Percentiles rank a stretch among this genome's conserved stretches.
phyloP scores from a whole-genome alignment of 1,140 invertebrate species.

The Caenorhabditis remanei region DNA sequence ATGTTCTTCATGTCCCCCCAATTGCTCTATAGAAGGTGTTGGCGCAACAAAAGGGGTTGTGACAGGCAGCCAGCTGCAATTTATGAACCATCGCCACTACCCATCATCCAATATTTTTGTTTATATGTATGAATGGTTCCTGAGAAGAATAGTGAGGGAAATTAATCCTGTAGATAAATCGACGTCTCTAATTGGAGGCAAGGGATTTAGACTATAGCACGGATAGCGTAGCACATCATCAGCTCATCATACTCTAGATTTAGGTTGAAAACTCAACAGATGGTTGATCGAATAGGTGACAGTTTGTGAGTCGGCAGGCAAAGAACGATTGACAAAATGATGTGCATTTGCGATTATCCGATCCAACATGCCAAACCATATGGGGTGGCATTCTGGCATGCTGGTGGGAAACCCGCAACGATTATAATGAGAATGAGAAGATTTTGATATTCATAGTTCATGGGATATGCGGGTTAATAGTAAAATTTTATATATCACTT shows the following conservation, averaged over 20 bases:
- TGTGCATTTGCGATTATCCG: slow-evolving; percentile 56
- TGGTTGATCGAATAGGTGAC: slow-evolving; percentile 53
- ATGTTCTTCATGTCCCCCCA: not conserved
- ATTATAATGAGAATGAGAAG: not conserved
- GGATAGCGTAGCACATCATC: not conserved
- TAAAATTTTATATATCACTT: too few relatives aligned
- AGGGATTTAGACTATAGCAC: not conserved
- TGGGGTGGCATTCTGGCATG: slow-evolving; percentile 25
- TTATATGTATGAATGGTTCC: slow-evolving; percentile 12
- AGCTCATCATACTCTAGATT: slow-evolving; percentile 37
- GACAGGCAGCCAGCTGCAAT: slow-evolving; percentile 47
- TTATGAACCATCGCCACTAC: slow-evolving; percentile 31
- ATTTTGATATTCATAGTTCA: too few relatives aligned
- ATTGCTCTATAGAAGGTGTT: slow-evolving; percentile 54
- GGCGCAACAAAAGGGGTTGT: slow-evolving; percentile 42
- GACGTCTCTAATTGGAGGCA: slow-evolving; percentile 4
- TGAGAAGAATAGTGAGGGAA: slow-evolving; percentile 34
- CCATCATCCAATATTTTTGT: slow-evolving; percentile 55
- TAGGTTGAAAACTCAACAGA: slow-evolving; percentile 20
- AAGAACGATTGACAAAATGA: slow-evolving; percentile 49
- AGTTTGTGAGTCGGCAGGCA: not conserved
- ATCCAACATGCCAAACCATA: slow-evolving; percentile 54
- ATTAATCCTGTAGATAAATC: slow-evolving; percentile 28
- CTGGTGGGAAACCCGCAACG: not conserved
- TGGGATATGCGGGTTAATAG: too few relatives aligned